Conservation (phyloP, 2,113 vertebrate genomes). For the Hemiscyllium ocellatum region DNA sequence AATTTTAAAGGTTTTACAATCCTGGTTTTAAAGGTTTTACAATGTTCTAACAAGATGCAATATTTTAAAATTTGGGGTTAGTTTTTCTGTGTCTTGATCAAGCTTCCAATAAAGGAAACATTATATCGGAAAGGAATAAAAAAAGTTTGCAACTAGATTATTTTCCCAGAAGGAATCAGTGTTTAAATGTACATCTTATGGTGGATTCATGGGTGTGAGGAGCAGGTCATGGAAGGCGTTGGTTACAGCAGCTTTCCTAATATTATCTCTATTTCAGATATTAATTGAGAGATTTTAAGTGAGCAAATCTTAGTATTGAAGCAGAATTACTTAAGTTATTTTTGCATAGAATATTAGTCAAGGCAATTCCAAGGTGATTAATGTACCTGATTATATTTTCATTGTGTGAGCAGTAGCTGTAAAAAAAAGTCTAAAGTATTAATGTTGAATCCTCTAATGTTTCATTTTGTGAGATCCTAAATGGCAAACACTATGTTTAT, state of each 20-base stretch:
- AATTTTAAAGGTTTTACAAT: background rate
- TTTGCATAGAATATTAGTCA: background rate
- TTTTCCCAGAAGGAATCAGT: background rate
- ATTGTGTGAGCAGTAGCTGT: background rate
- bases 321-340: background rate
- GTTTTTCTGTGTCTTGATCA: background rate
- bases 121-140: background rate
- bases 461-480: background rate
- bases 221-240: background rate
- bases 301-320: background rate
- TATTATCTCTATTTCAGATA: background rate
- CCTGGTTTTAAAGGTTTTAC: background rate
- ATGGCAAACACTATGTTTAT: background rate
- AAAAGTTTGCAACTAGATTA: background rate
- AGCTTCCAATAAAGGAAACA: background rate
- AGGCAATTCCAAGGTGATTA: constrained; percentile 16
- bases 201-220: too few species aligned
- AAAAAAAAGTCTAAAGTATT: background rate
- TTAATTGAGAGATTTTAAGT: background rate
- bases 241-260: background rate
- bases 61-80: background rate
- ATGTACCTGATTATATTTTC: background rate
- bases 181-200: background rate
- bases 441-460: background rate
- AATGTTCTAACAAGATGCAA: background rate